phyloP scores from a whole-genome alignment of 2,797 vertebrate species.

The Potorous gilbertii region DNA sequence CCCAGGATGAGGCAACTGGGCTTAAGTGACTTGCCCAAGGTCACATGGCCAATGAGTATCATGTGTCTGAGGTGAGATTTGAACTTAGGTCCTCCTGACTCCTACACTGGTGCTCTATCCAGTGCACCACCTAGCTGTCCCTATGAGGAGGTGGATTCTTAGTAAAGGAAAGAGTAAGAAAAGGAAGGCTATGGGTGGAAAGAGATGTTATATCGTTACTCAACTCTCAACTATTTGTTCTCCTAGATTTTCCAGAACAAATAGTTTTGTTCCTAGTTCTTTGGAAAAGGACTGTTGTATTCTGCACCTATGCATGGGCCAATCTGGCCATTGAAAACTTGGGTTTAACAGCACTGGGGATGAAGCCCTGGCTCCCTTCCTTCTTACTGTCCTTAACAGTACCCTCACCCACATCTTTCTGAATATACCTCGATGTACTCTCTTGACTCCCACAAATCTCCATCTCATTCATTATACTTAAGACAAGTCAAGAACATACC shows the following conservation, averaged over 20 bases:
- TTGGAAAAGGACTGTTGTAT: not conserved
- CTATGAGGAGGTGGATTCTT: not conserved
- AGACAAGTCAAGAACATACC: not conserved
- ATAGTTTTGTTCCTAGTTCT: not conserved
- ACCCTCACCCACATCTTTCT: not conserved
- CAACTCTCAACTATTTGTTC: not conserved
- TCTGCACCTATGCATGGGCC: not conserved
- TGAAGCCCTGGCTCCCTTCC: not conserved
- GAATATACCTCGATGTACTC: not conserved
- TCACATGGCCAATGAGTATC: too few relatives aligned
- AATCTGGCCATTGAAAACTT: not conserved
- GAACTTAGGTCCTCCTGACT: too few relatives aligned
- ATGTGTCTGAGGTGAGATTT: too few relatives aligned
- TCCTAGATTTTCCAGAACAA: not conserved
- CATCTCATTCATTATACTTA: not conserved
- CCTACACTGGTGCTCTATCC: too few relatives aligned
- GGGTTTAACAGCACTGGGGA: not conserved
- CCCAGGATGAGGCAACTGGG: too few relatives aligned
- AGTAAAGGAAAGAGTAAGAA: not conserved
- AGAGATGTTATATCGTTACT: not conserved
- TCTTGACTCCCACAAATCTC: not conserved
- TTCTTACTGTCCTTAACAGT: not conserved
- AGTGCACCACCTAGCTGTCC: too few relatives aligned
- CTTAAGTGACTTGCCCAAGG: too few relatives aligned
- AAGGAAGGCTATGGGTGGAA: not conserved